Evolutionary conservation across 1,140 invertebrate genomes (phyloP).

Genomic region (Tribolium castaneum): DNA sequence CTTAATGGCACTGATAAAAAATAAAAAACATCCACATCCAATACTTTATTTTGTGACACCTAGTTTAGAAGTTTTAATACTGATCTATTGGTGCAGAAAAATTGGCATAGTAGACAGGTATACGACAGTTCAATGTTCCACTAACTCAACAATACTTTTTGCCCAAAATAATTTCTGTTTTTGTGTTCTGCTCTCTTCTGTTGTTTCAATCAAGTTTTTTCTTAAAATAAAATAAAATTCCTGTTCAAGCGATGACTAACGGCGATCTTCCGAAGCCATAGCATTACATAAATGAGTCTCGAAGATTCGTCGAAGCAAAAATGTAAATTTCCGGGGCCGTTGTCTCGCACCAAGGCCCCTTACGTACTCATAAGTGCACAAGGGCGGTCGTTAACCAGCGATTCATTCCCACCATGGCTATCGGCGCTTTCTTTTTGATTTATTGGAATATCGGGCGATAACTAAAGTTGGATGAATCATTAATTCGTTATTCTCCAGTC

Average conservation of each 20-base stretch:
- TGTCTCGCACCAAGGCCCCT: constrained; percentile 33
- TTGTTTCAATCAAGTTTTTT: too few relatives aligned
- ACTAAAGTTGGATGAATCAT: neutral
- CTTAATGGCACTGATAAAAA: too few relatives aligned
- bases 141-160: too few relatives aligned
- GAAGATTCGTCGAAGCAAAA: neutral
- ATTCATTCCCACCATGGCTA: neutral
- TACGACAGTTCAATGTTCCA: too few relatives aligned
- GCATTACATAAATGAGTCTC: neutral
- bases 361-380: constrained; percentile 5
- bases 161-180: too few relatives aligned
- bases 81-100: too few relatives aligned
- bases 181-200: too few relatives aligned
- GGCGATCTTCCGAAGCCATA: too few relatives aligned
- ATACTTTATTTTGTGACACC: too few relatives aligned
- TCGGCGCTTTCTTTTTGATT: neutral
- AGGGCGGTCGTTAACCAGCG: constrained; percentile 24
- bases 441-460: neutral
- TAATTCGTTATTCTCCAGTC: neutral
- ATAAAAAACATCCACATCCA: too few relatives aligned
- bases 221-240: neutral
- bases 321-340: constrained; percentile 20
- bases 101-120: too few relatives aligned
- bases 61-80: too few relatives aligned
- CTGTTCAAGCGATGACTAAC: neutral